Evolutionary conservation across 2,797 vertebrate genomes (phyloP), one percentile per base, ranked within the genome.

Genomic region (Amazonetta brasiliensis): DNA sequence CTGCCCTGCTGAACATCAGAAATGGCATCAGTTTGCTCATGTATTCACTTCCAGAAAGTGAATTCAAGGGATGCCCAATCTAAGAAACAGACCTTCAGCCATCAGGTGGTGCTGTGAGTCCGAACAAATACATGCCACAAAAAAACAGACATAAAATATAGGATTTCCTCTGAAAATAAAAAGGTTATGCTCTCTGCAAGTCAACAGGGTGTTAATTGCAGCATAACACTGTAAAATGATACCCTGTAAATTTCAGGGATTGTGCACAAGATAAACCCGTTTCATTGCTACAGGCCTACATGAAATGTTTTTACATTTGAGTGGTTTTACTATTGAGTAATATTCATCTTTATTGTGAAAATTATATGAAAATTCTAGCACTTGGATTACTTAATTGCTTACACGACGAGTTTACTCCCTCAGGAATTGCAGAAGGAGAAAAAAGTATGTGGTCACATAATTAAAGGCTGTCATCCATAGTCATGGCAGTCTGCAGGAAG

Each of bases 31-130:
- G 33, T 30, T 50, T 3, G 6, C 7, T 18, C 35, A 41, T 59
- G 46, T 50, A 66, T 62, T 37, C 9, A 72, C 79, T 52, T 48
- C 35, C 23, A 62, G 50, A 58, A 69, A 69, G 1, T 5, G 30
- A 80, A 81, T 66, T 2, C 3, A 76, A 73, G 37, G 54, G 21
- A 80, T n/a, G 41, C 59, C 33, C 54, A 62, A 50, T 33, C 25
- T 54, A 74, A 50, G 59, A 84, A 68, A 89, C 2, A 7, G 64
- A 48, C 25, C 60, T 92, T 87, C 76, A 58, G 78, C 91, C 95
- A 93, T 94, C 78, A 93, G 94, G 87, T 92, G 96, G 95, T 81
- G 97, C 94, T 96, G 58, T 96, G 73, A 84, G 89, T 82, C 84
- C 74, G 91, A 90, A 81, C 59, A 96, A 92, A 79, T 28, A 31